These are phyloP conservation scores for Protaetia brevitarsis DNA, from an alignment of 1,140 invertebrate species.

Conservation along the genomic window DNA sequence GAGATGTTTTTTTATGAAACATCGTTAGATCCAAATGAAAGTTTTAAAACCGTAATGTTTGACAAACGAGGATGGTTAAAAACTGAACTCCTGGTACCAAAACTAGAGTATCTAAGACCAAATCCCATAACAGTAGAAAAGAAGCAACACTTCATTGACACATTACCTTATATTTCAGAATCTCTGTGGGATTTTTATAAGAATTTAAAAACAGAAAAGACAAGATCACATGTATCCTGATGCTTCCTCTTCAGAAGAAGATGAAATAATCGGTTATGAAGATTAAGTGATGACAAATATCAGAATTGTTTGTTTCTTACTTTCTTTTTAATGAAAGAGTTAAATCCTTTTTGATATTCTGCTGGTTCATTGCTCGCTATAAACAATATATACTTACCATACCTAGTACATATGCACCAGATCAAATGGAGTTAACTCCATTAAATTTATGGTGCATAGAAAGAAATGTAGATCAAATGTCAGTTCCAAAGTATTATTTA, in stretches of 20 bases:
- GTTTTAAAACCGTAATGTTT: constrained; percentile 21
- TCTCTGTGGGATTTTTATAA: constrained; percentile 20
- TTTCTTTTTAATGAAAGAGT: background rate
- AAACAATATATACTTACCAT: background rate
- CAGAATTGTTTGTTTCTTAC: background rate
- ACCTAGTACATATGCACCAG: background rate
- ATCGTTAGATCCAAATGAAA: constrained; percentile 5
- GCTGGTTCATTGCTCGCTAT: background rate
- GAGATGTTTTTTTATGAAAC: constrained; percentile 13
- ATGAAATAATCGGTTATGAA: too few species aligned
- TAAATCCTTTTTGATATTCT: background rate
- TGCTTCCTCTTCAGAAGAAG: constrained; percentile 21
- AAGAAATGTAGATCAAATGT: too few species aligned
- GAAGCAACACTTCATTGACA: constrained; percentile 19
- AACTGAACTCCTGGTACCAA: background rate
- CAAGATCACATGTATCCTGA: background rate
- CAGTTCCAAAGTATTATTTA: too few species aligned
- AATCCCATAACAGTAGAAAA: constrained; percentile 21
- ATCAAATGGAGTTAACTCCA: background rate
- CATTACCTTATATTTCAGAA: constrained; percentile 23
- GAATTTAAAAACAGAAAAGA: constrained; percentile 10
- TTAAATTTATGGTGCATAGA: too few species aligned
- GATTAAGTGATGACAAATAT: background rate
- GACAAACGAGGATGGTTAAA: constrained; percentile 11
- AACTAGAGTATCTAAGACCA: constrained; percentile 10